Evolutionary conservation across 2,888 invertebrate genomes (phyloP), one percentile per base, ranked within the genome.

Genomic region (Ormia ochracea): DNA sequence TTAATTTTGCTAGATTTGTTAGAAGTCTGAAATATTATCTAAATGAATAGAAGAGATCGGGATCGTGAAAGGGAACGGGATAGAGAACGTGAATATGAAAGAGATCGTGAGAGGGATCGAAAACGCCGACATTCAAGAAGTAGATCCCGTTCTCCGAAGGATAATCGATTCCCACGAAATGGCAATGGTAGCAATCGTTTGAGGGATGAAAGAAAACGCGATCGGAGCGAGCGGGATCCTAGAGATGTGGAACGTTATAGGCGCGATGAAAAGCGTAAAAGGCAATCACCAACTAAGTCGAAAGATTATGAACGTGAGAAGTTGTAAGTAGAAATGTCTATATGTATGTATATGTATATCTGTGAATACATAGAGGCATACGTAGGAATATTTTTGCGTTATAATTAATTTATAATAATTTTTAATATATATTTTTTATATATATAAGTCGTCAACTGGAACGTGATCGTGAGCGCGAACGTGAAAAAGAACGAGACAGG

Each of bases 231-330:
- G 4, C 70, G 86, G 0, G 77, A 80, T 9, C 52, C 43, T 7
- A 83, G 86, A 68, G 84, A 84, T 14, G 78, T 63, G 31, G 87
- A 85, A 0, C 82, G 86, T 0, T 81, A 84, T 1, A 80, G 86
- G 1, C 84, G 87, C 0, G 88, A 88, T 4, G 88, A 86, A 14
- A 88, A 88, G 69, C 86, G 88, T 0, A 84, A 88, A 59, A 85
- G 88, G 59, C 85, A 86, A 33, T 89, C 88, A 12, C 82, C 87
- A 3, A 84, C 83, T 1, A 82, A 81, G 26, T 82, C 84, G 0
- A 81, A 78, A 26, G 89, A 88, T 2, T 87, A 87, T 65, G 88
- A 88, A 12, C 81, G 84, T 14, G 84, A 85, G 14, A 88, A 87
- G 56, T 84, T 84, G 88, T 88, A 84, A 83, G 83, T 81, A 28